Evolutionary conservation across 1,140 invertebrate species (phyloP).

Genomic region (Macrocentrus cingulum): DNA sequence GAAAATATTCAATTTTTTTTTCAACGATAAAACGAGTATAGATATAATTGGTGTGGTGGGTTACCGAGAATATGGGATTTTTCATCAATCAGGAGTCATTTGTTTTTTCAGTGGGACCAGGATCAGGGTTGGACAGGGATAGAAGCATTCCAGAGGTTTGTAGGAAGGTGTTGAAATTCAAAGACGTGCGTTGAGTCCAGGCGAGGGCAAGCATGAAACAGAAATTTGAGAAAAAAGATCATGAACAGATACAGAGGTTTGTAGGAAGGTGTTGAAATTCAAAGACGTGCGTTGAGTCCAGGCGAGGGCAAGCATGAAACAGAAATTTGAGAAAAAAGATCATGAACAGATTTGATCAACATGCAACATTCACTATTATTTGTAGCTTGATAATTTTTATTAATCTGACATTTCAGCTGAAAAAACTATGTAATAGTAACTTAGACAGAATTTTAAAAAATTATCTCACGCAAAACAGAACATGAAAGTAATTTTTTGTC

Average conservation of each 20-base stretch:
- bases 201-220: constrained; percentile 59
- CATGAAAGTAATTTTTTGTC: too few relatives aligned
- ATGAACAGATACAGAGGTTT: constrained; percentile 46
- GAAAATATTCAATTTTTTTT: constrained; percentile 14
- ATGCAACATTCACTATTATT: constrained; percentile 43
- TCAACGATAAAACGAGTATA: constrained; percentile 2
- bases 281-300: constrained; percentile 56
- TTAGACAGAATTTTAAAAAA: too few relatives aligned
- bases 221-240: constrained; percentile 56
- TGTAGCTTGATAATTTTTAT: too few relatives aligned
- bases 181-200: constrained; percentile 56
- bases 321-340: constrained; percentile 57
- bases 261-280: constrained; percentile 38
- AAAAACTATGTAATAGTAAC: too few relatives aligned
- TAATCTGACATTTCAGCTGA: too few relatives aligned
- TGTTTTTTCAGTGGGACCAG: constrained; percentile 9
- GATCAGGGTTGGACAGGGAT: constrained; percentile 28
- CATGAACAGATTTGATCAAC: constrained; percentile 53
- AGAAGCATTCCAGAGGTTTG: constrained; percentile 26
- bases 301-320: constrained; percentile 59
- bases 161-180: constrained; percentile 40
- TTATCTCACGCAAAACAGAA: too few relatives aligned
- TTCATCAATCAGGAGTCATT: constrained; percentile 8
- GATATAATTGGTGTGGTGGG: constrained; percentile 5
- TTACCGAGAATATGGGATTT: constrained; percentile 25